A percentile compares a stretch with the other conserved stretches of the same genome.
Evolutionary conservation across 1,140 invertebrate species (phyloP).

Genomic region (Scaptomyza graminum): DNA sequence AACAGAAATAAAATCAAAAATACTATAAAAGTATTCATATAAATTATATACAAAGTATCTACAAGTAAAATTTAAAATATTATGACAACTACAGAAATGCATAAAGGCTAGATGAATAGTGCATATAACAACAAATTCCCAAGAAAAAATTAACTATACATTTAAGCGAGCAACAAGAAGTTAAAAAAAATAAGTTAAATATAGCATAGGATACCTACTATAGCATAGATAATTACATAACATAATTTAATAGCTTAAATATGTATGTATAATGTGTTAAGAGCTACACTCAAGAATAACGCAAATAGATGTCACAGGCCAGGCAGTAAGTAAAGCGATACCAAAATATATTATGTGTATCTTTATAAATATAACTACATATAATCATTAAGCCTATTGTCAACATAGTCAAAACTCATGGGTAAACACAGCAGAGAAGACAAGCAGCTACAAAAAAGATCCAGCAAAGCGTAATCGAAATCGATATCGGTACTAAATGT

Average conservation of each 20-base stretch:
- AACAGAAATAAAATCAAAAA: constrained; percentile 37
- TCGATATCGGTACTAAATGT: constrained; percentile 13
- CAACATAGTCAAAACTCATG: constrained; percentile 20
- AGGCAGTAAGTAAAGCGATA: constrained; percentile 52
- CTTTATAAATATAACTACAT: constrained; percentile 3
- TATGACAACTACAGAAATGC: constrained; percentile 13
- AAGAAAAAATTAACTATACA: constrained; percentile 18
- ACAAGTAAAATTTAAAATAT: constrained; percentile 30
- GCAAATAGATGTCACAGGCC: constrained; percentile 46
- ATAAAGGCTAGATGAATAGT: not conserved
- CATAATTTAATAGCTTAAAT: constrained; percentile 9
- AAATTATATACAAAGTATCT: constrained; percentile 62
- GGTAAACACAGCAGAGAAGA: constrained; percentile 8
- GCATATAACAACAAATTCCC: not conserved
- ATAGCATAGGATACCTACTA: constrained; percentile 14
- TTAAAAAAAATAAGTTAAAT: constrained; percentile 17
- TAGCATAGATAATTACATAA: constrained; percentile 20
- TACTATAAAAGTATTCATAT: constrained; percentile 72
- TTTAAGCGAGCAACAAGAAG: constrained; percentile 24
- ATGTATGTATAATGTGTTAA: constrained; percentile 36
- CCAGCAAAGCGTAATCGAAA: constrained; percentile 12
- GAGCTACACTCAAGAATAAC: constrained; percentile 18
- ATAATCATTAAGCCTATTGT: constrained; percentile 11
- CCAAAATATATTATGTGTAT: not conserved
- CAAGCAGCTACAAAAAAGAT: constrained; percentile 9